phyloP scores from a whole-genome alignment of 2,797 vertebrate species.

The Dallia pectoralis region DNA sequence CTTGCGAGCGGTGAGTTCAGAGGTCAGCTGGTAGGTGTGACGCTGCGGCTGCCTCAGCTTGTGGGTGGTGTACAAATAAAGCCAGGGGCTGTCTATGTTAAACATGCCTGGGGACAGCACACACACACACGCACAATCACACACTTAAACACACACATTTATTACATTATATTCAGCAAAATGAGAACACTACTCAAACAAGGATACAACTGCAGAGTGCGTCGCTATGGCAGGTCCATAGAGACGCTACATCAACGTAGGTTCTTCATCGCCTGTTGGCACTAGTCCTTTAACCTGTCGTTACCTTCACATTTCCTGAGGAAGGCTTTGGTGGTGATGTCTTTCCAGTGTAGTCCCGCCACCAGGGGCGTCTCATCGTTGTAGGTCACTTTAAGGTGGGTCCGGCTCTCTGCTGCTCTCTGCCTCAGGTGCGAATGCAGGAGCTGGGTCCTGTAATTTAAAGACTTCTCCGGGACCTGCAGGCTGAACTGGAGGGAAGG shows the following conservation, averaged over 20 bases:
- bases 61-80: constrained; percentile 74
- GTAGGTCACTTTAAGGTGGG: constrained; percentile 79
- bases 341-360: constrained; percentile 81
- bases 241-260: not conserved
- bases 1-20: constrained; percentile 77
- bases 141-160: not conserved
- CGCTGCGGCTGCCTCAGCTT: constrained; percentile 74
- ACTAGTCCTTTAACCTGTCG: not conserved
- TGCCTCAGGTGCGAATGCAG: constrained; percentile 69
- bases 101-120: constrained; percentile 67
- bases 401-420: constrained; percentile 75
- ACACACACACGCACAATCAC: constrained; percentile 1
- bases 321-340: constrained; percentile 49
- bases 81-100: constrained; percentile 84
- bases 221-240: too few relatives aligned
- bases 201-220: too few relatives aligned
- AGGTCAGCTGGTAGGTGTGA: constrained; percentile 68
- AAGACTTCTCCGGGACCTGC: constrained; percentile 77
- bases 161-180: not conserved
- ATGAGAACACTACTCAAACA: too few relatives aligned
- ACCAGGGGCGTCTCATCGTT: constrained; percentile 74
- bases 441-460: constrained; percentile 79
- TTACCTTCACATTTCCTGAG: constrained; percentile 84
- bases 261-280: not conserved
- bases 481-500: constrained; percentile 71